Base-by-base conservation (phyloP, 2,888 invertebrate genomes). In the Drosophila nr. medialis region DNA sequence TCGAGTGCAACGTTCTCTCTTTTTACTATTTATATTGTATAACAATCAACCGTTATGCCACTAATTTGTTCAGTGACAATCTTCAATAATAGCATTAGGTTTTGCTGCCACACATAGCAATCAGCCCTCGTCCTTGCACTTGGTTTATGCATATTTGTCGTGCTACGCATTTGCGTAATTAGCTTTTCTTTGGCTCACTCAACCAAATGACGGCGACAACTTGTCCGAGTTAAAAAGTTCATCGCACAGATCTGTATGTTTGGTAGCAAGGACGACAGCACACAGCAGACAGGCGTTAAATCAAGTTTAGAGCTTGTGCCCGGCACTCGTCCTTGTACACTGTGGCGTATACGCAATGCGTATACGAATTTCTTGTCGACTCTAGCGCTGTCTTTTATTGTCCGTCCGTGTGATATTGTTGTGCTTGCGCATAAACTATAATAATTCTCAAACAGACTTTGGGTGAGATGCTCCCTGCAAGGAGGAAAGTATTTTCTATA, bases 401-500 rank as follows among this genome's bases (percentile, higher is more conserved):
- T 48, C 24, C 38, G 50, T 38, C 6, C 13, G 13, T 49, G 8
- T 42, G 30, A 56, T 68, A 56, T 72, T 65, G 64, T 42, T 87
- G 90, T 86, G 90, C 73, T 62, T 67, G 63, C 73, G 86, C 90
- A 86, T 90, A 86, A 86, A 81, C 86, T 83, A 74, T 74, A 86
- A 77, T 80, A 80, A 86, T 80, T 76, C 74, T 64, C 49, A 40
- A 62, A 68, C 54, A 70, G 50, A n/a, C 36, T 58, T 66, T 68
- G 63, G 27, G 24, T 48, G n/a, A 61, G 42, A 36, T 60, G 15
- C 40, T 13, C 10, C 29, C 50, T n/a, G 49, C 21, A 15, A 27
- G 2, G 18, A 45, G 32, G 6, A 15, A 38, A 36, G n/a, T 36
- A 42, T 27, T 49, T 50, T 24, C 42, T 38, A 36, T 34, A 59